Percentiles rank a stretch among this genome's conserved stretches.
Conservation (phyloP, 2,888 invertebrate species). For the Colostygia pectinataria region DNA sequence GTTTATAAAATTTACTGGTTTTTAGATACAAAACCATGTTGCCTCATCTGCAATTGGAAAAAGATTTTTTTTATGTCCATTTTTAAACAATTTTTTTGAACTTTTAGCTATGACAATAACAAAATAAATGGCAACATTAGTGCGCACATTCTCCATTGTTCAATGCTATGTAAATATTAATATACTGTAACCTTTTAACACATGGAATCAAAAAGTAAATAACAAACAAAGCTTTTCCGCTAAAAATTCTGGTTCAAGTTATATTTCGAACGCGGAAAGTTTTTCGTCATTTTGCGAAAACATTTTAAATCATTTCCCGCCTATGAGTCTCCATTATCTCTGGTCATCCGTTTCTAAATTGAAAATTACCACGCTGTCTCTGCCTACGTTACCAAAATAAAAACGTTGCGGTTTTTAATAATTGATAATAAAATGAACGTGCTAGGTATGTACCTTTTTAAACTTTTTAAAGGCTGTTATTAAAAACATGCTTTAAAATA, state of each 20-base stretch:
- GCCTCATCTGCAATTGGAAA: too few species aligned
- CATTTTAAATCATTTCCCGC: slow-evolving; percentile 15
- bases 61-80: too few species aligned
- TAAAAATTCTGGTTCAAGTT: slow-evolving; percentile 8
- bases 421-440: slow-evolving; percentile 10
- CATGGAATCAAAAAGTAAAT: neutral
- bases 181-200: too few species aligned
- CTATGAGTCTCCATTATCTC: slow-evolving; percentile 19
- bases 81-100: too few species aligned
- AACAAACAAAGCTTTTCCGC: slow-evolving; percentile 1
- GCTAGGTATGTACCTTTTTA: slow-evolving; percentile 4
- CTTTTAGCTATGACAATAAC: too few species aligned
- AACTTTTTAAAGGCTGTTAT: slow-evolving; percentile 11
- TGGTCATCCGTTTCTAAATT: slow-evolving; percentile 32
- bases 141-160: too few species aligned
- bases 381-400: slow-evolving; percentile 22
- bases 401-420: slow-evolving; percentile 4
- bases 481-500: too few species aligned
- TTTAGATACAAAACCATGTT: too few species aligned
- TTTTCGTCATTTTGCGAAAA: slow-evolving; percentile 15
- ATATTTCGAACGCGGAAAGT: slow-evolving; percentile 6
- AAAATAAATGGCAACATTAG: too few species aligned
- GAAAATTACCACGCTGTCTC: slow-evolving; percentile 28
- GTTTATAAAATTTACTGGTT: too few species aligned
- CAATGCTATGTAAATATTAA: neutral